phyloP scores from a whole-genome alignment of 2,113 vertebrate genomes.

The Pluvialis apricaria region DNA sequence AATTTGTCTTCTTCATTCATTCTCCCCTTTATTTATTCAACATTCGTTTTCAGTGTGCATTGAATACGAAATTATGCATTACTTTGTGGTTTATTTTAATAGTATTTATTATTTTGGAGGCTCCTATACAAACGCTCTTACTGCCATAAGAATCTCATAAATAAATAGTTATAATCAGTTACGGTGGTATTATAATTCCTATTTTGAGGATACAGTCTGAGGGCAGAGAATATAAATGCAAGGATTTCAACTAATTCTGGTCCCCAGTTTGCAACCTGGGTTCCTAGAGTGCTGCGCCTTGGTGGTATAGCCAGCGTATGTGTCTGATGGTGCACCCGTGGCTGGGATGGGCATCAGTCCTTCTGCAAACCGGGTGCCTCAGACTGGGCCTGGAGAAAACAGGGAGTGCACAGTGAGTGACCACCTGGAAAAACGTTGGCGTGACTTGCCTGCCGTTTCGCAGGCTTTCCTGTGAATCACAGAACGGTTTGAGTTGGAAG shows the following conservation, averaged over 20 bases:
- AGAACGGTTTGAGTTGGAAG: neutral
- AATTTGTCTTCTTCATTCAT: conserved; percentile 36
- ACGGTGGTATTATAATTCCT: neutral
- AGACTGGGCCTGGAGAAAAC: neutral
- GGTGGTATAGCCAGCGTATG: neutral
- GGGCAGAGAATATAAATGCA: neutral
- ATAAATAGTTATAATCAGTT: neutral
- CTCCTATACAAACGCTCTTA: neutral
- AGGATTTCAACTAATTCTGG: neutral
- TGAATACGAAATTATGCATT: neutral
- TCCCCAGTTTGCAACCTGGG: neutral
- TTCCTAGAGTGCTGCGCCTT: neutral
- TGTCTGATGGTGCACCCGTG: fast-evolving
- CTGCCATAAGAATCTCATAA: neutral
- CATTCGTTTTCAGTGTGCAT: neutral
- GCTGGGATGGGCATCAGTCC: neutral
- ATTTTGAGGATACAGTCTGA: neutral
- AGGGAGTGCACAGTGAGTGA: neutral
- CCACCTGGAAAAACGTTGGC: neutral
- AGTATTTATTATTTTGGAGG: neutral
- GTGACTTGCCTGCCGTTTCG: neutral
- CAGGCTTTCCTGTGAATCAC: neutral
- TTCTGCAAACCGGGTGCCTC: neutral
- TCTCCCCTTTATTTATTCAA: neutral
- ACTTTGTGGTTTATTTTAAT: neutral